Evolutionary conservation across 2,888 invertebrate genomes (phyloP).

Genomic region (Dryococelus australis): DNA sequence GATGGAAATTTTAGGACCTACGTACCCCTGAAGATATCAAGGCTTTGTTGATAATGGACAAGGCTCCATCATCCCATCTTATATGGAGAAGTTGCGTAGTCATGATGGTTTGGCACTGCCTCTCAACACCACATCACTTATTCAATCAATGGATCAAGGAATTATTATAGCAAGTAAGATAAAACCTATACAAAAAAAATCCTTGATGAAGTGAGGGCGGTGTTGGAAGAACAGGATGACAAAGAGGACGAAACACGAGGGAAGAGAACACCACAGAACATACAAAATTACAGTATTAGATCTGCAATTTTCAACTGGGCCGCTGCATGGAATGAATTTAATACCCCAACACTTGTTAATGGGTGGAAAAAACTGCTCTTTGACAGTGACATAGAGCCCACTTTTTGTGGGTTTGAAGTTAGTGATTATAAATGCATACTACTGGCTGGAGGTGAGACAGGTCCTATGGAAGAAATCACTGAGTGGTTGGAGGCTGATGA

Average conservation of each 20-base stretch:
- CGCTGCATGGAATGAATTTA: neutral
- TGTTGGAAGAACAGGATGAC: neutral
- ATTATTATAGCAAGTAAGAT: neutral
- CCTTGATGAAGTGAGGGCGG: slow-evolving; percentile 8
- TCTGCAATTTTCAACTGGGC: slow-evolving; percentile 31
- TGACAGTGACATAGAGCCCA: neutral
- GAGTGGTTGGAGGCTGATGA: neutral
- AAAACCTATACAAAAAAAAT: slow-evolving; percentile 28
- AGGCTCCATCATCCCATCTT: no score
- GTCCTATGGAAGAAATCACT: neutral
- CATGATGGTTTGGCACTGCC: slow-evolving; percentile 21
- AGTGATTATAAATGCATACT: neutral
- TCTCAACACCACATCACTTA: slow-evolving; percentile 16
- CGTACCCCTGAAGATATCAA: no score
- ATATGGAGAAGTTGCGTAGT: neutral
- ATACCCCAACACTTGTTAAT: neutral
- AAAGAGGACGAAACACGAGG: slow-evolving; percentile 18
- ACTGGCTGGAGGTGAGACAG: neutral
- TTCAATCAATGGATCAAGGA: neutral
- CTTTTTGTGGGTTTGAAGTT: neutral
- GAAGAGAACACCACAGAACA: neutral
- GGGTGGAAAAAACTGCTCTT: neutral
- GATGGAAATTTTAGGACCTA: neutral
- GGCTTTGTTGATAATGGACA: slow-evolving; percentile 19
- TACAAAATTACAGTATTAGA: neutral